Evolutionary conservation across 2,113 vertebrate genomes (phyloP).

Genomic region (Mormyrus lacerda): DNA sequence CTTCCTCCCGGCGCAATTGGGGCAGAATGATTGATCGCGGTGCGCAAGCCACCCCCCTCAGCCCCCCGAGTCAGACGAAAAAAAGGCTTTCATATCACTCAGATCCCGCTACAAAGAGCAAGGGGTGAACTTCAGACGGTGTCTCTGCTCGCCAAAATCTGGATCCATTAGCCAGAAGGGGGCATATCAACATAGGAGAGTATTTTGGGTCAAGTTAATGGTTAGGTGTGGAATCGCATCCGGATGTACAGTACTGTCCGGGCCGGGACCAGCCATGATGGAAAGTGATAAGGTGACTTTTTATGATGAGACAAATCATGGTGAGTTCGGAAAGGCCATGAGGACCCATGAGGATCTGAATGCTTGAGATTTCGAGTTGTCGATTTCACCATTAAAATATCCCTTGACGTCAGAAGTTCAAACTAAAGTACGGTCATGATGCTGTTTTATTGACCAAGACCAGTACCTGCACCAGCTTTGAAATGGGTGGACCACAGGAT

Average conservation of each 20-base stretch:
- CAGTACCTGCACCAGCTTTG: neutral
- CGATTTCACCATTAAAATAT: neutral
- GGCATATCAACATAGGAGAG: neutral
- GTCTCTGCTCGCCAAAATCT: neutral
- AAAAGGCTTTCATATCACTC: constrained; percentile 23
- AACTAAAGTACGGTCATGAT: neutral
- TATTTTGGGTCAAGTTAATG: neutral
- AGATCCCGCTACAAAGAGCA: neutral
- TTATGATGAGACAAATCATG: neutral
- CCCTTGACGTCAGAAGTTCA: neutral
- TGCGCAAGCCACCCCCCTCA: constrained; percentile 34
- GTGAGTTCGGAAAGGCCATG: neutral
- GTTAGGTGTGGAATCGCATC: neutral
- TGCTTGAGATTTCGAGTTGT: neutral
- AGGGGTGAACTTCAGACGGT: neutral
- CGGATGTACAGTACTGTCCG: neutral
- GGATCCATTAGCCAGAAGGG: neutral
- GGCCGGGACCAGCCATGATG: neutral
- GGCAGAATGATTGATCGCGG: constrained; percentile 63
- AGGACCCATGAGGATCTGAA: neutral
- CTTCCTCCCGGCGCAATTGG: constrained; percentile 50
- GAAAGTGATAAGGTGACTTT: neutral
- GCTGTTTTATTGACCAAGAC: neutral
- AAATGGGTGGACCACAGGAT: neutral
- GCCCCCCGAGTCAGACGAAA: constrained; percentile 24